Percentiles rank a stretch among this genome's conserved stretches.
phyloP scores from a whole-genome alignment of 2,113 vertebrate genomes.

The Ahaetulla prasina region DNA sequence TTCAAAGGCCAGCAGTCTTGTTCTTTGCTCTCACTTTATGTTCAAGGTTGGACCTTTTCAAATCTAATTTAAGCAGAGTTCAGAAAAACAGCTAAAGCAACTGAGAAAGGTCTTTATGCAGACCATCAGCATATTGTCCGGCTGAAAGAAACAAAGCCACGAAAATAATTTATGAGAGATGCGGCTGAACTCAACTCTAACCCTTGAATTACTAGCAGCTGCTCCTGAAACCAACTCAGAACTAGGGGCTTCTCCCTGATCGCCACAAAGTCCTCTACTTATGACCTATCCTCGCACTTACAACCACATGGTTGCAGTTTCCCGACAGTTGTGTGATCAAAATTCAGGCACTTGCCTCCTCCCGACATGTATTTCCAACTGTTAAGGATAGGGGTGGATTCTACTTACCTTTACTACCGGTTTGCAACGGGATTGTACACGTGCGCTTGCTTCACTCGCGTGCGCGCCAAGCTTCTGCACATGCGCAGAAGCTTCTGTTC shows the following conservation, averaged over 20 bases:
- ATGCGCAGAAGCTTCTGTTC: no score
- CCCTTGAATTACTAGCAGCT: background rate
- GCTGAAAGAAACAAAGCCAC: background rate
- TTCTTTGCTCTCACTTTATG: background rate
- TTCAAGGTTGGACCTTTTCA: background rate
- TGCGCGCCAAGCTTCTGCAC: no score
- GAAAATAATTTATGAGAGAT: background rate
- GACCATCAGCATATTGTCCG: background rate
- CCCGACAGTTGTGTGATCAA: no score
- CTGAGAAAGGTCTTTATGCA: background rate
- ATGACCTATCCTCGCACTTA: no score
- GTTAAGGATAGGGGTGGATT: no score
- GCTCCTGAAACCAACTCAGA: background rate
- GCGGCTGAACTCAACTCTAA: background rate
- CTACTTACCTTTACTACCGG: no score
- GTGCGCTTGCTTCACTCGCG: no score
- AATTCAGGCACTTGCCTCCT: no score
- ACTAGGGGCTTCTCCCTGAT: background rate
- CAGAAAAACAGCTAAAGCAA: background rate
- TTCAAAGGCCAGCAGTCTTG: background rate
- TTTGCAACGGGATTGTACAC: no score
- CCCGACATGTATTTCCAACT: no score
- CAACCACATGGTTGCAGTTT: no score
- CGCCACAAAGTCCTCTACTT: background rate
- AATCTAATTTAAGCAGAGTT: background rate